Conservation (phyloP, 92 coral and sea anemone genomes). For the Bergia puertoricense region DNA sequence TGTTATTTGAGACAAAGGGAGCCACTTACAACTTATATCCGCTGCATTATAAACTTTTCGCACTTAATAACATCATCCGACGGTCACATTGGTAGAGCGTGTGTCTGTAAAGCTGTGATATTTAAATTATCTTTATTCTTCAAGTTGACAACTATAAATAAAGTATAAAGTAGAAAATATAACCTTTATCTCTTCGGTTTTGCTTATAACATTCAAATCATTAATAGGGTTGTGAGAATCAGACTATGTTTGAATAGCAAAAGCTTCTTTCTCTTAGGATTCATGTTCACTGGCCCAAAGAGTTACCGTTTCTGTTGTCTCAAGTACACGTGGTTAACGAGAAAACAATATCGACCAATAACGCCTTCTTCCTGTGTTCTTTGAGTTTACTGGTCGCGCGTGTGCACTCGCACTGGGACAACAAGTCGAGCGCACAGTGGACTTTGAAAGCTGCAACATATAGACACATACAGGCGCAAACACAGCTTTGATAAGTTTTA, state of each 20-base stretch:
- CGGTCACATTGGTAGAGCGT: neutral
- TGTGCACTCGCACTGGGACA: neutral
- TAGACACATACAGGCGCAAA: no score
- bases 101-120: neutral
- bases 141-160: neutral
- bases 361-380: constrained; percentile 25
- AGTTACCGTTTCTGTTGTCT: neutral
- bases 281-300: neutral
- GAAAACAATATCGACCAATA: constrained; percentile 13
- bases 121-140: neutral
- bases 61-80: neutral
- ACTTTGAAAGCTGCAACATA: no score
- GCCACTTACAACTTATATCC: constrained; percentile 11
- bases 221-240: no score
- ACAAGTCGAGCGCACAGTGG: no score
- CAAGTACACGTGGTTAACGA: neutral
- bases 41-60: neutral
- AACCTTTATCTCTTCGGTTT: neutral
- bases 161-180: neutral
- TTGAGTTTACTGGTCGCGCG: constrained; percentile 1
- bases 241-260: no score
- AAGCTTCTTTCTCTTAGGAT: neutral
- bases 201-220: neutral
- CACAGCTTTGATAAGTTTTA: no score
- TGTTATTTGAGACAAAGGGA: constrained; percentile 2